Base-by-base conservation (phyloP, 2,113 vertebrate species). In the Nycticebus coucang region DNA sequence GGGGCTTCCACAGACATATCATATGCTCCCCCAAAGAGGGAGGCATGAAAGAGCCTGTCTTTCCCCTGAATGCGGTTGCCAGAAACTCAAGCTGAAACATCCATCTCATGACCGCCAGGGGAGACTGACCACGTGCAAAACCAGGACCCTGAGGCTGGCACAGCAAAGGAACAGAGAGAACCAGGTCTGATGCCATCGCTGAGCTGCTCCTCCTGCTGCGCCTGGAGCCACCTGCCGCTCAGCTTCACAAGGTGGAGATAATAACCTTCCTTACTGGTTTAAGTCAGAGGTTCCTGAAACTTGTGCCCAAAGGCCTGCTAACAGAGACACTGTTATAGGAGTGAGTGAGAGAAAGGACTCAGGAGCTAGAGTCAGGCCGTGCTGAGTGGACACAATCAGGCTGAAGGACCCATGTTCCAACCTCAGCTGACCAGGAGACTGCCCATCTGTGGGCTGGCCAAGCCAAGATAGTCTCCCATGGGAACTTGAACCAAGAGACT, bases 21-120 rank as follows among this genome's bases (percentile, higher is more conserved):
- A 0, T 18, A 0, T 2, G 12, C 17, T 11, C 41, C 69, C 10
- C 3, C 33, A 50, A 30, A 62, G 9, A 30, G 17, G 53, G 24
- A 50, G 6, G 30, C 30, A 9, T 1, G 0, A 7, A 37, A 24
- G 33, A 83, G 59, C 41, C 2, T 0, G 12, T 13, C 3, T 33
- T 28, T 21, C 45, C 21, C 17, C 62, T 17, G 24, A 22, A 24
- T 75, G 59, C 7, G 17, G 24, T 10, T 33, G 45, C 64, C 55
- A 85, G 81, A 41, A 13, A 41, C n/a, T 18, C 2, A 53, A 55
- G 24, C 69, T 9, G n/a, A 1, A 3, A n/a, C 26, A 28, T 37
- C 19, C 28, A 26, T 92, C 69, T 62, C 9, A 1, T 10, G 24
- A 37, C 30, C 24, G 7, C 45, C 1, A 0, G 19, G 64, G 21